phyloP scores from a whole-genome alignment of 2,113 vertebrate genomes.

The Thermophis baileyi region DNA sequence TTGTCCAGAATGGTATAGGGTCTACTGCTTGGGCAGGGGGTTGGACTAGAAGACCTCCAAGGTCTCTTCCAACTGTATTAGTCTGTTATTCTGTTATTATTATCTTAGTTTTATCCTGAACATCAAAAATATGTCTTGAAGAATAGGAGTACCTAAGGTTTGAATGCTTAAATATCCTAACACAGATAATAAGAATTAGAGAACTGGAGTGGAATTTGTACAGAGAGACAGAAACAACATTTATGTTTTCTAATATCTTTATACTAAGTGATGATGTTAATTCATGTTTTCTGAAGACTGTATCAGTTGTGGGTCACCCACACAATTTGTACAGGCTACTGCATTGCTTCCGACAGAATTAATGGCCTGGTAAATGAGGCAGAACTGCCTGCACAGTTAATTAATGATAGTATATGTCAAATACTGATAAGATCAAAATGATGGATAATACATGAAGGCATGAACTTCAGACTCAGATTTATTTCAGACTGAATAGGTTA shows the following conservation, averaged over 20 bases:
- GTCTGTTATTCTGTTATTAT: neutral
- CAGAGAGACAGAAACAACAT: neutral
- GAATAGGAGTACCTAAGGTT: neutral
- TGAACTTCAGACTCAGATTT: conserved; percentile 7
- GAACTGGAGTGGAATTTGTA: neutral
- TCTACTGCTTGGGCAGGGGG: no score
- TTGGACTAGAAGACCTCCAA: neutral
- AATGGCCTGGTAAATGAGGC: conserved; percentile 32
- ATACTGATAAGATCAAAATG: conserved; percentile 47
- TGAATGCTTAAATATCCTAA: neutral
- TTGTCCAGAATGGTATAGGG: no score
- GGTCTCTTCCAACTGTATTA: neutral
- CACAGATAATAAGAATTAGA: neutral
- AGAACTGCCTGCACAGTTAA: conserved; percentile 16
- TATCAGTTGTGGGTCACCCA: neutral
- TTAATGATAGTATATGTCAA: conserved; percentile 22
- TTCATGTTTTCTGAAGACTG: neutral
- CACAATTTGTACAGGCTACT: conserved; percentile 8
- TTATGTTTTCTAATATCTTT: neutral
- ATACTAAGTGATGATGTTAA: conserved; percentile 1
- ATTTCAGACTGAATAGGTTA: conserved; percentile 22
- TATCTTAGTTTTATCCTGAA: neutral
- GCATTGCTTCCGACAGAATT: conserved; percentile 12
- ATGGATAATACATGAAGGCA: conserved; percentile 28
- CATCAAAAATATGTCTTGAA: neutral